Percentiles rank a stretch among this genome's conserved stretches.
These are phyloP conservation scores for Plectus sambesii DNA, from an alignment of 1,140 invertebrate species.

Conservation along the genomic window DNA sequence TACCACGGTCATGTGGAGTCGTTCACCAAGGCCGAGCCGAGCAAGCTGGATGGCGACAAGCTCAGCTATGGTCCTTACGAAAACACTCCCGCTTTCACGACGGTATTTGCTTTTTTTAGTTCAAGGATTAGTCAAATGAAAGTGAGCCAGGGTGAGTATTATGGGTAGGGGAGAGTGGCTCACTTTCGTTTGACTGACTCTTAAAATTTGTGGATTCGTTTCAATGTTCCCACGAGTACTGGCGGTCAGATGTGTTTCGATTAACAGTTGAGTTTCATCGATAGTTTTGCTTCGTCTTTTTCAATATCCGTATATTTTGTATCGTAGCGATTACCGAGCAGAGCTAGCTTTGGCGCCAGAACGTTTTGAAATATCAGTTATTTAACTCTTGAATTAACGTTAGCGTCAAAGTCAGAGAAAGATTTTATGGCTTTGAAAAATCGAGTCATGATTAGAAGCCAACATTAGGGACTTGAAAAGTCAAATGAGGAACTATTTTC, in stretches of 20 bases:
- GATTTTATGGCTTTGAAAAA: not conserved
- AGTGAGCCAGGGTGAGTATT: too few relatives aligned
- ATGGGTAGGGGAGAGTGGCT: too few relatives aligned
- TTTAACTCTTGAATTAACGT: too few relatives aligned
- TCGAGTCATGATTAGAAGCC: not conserved
- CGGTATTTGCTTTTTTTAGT: slow-evolving; percentile 17
- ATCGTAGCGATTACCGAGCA: not conserved
- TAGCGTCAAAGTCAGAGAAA: too few relatives aligned
- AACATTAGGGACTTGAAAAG: not conserved
- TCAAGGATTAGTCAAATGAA: too few relatives aligned
- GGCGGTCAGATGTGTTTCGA: not conserved
- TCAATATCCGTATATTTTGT: not conserved
- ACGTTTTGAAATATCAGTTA: too few relatives aligned
- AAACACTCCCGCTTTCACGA: slow-evolving; percentile 25
- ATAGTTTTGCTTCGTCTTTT: not conserved
- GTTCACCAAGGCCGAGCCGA: slow-evolving; percentile 28
- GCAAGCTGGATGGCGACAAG: slow-evolving; percentile 29
- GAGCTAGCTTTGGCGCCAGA: not conserved
- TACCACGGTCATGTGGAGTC: slow-evolving; percentile 29
- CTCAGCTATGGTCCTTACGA: slow-evolving; percentile 39
- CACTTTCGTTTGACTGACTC: slow-evolving; percentile 13
- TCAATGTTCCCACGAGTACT: not conserved
- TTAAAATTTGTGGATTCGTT: slow-evolving; percentile 6
- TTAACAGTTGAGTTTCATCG: not conserved
- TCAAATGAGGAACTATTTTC: not conserved